Evolutionary conservation across 1,140 invertebrate genomes (phyloP).

Genomic region (Drosophila lacertosa): DNA sequence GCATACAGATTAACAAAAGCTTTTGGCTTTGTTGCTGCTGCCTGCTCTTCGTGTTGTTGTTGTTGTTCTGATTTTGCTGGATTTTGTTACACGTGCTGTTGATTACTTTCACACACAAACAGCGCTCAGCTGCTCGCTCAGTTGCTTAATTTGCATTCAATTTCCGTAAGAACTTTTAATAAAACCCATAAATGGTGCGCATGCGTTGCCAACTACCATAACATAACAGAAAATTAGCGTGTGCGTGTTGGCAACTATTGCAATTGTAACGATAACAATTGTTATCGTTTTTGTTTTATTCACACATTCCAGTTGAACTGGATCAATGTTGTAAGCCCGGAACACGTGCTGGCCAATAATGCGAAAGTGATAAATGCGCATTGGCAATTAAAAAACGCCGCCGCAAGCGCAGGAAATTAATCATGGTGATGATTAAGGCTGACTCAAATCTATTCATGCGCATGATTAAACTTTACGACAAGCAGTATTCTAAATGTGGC

Average conservation of each 20-base stretch:
- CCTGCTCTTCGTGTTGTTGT: constrained; percentile 31
- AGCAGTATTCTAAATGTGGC: constrained; percentile 14
- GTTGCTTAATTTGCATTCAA: constrained; percentile 24
- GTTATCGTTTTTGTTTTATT: not conserved
- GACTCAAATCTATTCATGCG: constrained; percentile 37
- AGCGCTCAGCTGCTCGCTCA: constrained; percentile 2
- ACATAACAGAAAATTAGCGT: too few relatives aligned
- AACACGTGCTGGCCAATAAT: not conserved
- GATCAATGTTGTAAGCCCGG: not conserved
- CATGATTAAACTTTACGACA: constrained; percentile 34
- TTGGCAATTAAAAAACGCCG: constrained; percentile 10
- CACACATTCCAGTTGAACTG: not conserved
- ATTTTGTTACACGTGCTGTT: constrained; percentile 76
- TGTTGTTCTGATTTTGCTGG: constrained; percentile 40
- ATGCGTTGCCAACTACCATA: constrained; percentile 10
- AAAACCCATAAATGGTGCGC: constrained; percentile 13
- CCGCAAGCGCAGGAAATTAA: constrained; percentile 13
- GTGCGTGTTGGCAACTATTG: not conserved
- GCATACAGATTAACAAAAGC: constrained; percentile 35
- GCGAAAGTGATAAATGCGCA: not conserved
- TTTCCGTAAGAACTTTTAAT: constrained; percentile 40
- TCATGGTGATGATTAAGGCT: constrained; percentile 29
- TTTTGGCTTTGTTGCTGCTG: too few relatives aligned
- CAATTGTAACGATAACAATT: constrained; percentile 7
- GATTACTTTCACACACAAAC: constrained; percentile 76